phyloP scores from a whole-genome alignment of 30 jellyfish, hydroid and myxozoan genomes.

The Hydractinia symbiolongicarpus region DNA sequence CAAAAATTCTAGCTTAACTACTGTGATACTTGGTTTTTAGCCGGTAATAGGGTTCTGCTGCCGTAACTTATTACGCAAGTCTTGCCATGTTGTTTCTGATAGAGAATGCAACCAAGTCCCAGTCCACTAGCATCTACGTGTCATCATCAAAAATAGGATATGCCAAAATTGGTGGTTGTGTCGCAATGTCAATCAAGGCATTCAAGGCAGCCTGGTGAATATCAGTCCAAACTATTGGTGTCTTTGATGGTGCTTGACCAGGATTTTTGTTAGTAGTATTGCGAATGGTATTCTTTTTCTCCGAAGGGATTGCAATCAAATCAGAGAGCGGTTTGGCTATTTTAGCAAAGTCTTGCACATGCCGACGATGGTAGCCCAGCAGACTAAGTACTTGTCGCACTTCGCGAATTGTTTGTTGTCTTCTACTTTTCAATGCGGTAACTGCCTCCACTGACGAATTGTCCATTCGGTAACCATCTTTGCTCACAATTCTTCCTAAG shows the following conservation, averaged over 20 bases:
- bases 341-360: constrained; percentile 36
- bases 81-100: too few relatives aligned
- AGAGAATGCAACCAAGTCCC: too few relatives aligned
- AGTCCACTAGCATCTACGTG: constrained; percentile 14
- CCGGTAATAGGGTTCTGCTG: too few relatives aligned
- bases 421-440: constrained; percentile 31
- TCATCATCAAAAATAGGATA: constrained; percentile 34
- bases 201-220: constrained; percentile 40
- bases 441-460: constrained; percentile 36
- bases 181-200: constrained; percentile 17
- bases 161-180: constrained; percentile 44
- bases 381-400: constrained; percentile 23
- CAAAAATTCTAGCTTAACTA: too few relatives aligned
- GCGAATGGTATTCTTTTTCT: constrained; percentile 2
- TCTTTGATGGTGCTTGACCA: constrained; percentile 39
- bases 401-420: constrained; percentile 41
- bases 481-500: constrained; percentile 40
- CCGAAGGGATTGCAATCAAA: constrained; percentile 19
- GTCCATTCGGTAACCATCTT: constrained; percentile 22
- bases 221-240: constrained; percentile 24
- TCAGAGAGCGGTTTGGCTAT: constrained; percentile 40
- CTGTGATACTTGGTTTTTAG: too few relatives aligned
- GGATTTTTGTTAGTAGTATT: constrained; percentile 4
- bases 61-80: not conserved
- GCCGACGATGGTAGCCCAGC: constrained; percentile 28